Percentiles rank a stretch among this genome's conserved stretches.
These are phyloP conservation scores for Chaenodraco wilsoni DNA, from an alignment of 2,797 vertebrate genomes.

Conservation along the genomic window DNA sequence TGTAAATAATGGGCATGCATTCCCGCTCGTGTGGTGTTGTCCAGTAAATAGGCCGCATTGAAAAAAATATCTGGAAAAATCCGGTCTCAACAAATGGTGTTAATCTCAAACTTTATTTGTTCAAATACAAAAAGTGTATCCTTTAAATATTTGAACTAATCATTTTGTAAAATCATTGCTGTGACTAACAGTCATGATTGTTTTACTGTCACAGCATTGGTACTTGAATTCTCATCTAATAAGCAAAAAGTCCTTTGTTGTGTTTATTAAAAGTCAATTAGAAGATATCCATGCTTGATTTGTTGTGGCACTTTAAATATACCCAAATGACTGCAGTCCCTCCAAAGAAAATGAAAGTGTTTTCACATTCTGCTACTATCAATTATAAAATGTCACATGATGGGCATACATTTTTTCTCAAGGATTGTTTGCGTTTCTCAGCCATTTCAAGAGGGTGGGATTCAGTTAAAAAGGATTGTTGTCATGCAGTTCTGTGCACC, in stretches of 20 bases:
- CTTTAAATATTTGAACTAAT: not conserved
- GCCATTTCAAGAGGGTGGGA: not conserved
- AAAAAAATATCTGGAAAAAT: not conserved
- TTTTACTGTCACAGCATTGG: too few species aligned
- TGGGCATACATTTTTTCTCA: too few species aligned
- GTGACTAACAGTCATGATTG: not conserved
- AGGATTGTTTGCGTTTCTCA: too few species aligned
- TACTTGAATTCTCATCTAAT: too few species aligned
- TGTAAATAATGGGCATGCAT: conserved; percentile 35
- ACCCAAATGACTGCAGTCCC: too few species aligned
- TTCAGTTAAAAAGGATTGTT: not conserved
- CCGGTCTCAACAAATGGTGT: not conserved
- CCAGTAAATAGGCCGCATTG: not conserved
- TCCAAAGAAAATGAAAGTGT: too few species aligned
- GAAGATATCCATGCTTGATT: too few species aligned
- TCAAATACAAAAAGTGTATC: not conserved
- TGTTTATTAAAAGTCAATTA: too few species aligned
- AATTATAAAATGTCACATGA: too few species aligned
- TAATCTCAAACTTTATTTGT: conserved; percentile 1
- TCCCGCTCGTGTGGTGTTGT: conserved; percentile 22
- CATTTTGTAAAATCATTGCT: not conserved
- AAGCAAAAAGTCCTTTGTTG: too few species aligned
- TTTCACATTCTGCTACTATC: too few species aligned
- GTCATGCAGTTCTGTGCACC: not conserved
- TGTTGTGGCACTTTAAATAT: too few species aligned